Evolutionary conservation across 2,113 vertebrate genomes (phyloP), one percentile per base, ranked within the genome.

Genomic region (Nycticebus coucang): DNA sequence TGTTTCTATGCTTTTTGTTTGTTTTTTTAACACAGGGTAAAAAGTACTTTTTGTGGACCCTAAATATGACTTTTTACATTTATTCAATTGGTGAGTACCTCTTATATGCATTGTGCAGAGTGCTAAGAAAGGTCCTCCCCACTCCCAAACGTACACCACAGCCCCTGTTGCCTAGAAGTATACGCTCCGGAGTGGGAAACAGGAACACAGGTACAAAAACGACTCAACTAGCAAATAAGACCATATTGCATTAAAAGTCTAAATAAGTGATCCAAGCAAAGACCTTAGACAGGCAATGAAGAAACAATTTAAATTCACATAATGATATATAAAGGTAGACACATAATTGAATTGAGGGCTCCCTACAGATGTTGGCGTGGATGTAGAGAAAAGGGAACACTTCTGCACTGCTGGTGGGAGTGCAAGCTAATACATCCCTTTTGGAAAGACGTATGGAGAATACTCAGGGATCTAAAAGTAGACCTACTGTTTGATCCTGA

Each of bases 21-120:
- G 87, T 79, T 92, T 83, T 83, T 33, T 92, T 78, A 77, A 60
- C 77, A 22, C 18, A 95, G 30, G 92, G 45, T 95, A 74, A 94
- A 95, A 28, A 84, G 45, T 57, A 90, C 7, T n/a, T 93, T 80
- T 75, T n/a, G 24, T n/a, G 37, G 45, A 69, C 66, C 60, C 26
- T 57, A 41, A 88, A 64, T n/a, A 35, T 85, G 33, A 66, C 8
- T 59, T 77, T 80, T 82, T 53, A 89, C 7, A 79, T 53, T 33
- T 60, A 82, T 7, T 93, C 30, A 57, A 21, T 4, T 5, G 7
- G 11, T 26, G 45, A 87, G 5, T 55, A 22, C 33, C 35, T 5
- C n/a, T 28, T 45, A 18, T 2, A 37, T 71, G 75, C 45, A 86
- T 2, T 72, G 66, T 37, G 24, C 55, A 71, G 37, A 72, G 15